Base-by-base conservation (phyloP, 2,113 vertebrate genomes). In the Tonatia bakeri region DNA sequence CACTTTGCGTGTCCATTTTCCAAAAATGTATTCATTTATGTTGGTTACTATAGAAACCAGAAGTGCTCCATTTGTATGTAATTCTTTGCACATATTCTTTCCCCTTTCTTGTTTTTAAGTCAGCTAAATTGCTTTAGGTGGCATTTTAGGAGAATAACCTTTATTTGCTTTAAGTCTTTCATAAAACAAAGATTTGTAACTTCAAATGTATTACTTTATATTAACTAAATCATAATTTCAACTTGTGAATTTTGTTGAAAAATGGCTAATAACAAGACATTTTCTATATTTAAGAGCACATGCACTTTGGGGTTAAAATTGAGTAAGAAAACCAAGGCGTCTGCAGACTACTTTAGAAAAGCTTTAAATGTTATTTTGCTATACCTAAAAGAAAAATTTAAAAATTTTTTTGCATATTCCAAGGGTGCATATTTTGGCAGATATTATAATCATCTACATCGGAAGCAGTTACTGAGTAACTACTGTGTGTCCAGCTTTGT, bases 11-110 rank as follows among this genome's bases (percentile, higher is more conserved):
- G 65, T 96, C 73, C 56, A 87, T 97, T 98, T 91, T 97, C 90
- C 83, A 88, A 96, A 94, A 89, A 97, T 90, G 94, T 93, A 96
- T 96, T 98, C 97, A 97, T 97, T 97, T 97, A 94, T 92, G 87
- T 84, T 93, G 65, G 97, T 98, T 97, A 69, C 97, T 92, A 98
- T 98, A 90, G 98, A 96, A 98, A 98, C 97, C 92, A 81, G 85
- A 96, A 96, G 89, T 95, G 77, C 50, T 88, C 80, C 72, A 92
- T 95, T 97, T 75, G 36, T 81, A 76, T 84, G 45, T 95, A 86
- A 73, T 75, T 96, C 96, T 92, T 91, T 47, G 31, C 40, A 75
- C 45, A 33, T 59, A 87, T 77, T 96, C 69, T 36, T 72, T 88
- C 69, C 65, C 54, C 45, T 95, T 94, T 84, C 47, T 93, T 90